A percentile compares a stretch with the other conserved stretches of the same genome.
phyloP scores from a whole-genome alignment of 1,140 invertebrate genomes.

The Drosophila prosaltans region DNA sequence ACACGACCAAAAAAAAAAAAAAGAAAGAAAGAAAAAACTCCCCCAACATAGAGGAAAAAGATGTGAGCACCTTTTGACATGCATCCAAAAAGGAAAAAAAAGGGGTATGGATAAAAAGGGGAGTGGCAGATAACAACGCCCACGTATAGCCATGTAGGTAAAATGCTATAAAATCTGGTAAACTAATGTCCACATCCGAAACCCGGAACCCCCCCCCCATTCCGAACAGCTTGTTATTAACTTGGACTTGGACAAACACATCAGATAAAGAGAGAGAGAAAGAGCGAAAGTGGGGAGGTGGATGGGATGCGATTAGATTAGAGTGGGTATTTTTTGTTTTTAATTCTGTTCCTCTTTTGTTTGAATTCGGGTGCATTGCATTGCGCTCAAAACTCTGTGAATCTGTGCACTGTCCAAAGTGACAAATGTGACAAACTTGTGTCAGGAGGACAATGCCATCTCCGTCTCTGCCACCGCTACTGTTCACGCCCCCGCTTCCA shows the following conservation, averaged over 20 bases:
- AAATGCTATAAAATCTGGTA: slow-evolving; percentile 60
- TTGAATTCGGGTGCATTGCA: slow-evolving; percentile 53
- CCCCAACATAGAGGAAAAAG: slow-evolving; percentile 10
- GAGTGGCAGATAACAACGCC: slow-evolving; percentile 32
- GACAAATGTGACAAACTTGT: slow-evolving; percentile 72
- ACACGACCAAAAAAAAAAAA: slow-evolving; percentile 17
- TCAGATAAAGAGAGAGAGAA: background rate
- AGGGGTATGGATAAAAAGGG: background rate
- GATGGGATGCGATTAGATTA: slow-evolving; percentile 8
- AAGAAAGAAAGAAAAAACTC: slow-evolving; percentile 1
- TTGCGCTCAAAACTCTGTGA: slow-evolving; percentile 48
- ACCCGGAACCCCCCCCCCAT: background rate
- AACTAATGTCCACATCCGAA: slow-evolving; percentile 45
- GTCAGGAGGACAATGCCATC: slow-evolving; percentile 1
- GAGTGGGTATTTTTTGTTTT: background rate
- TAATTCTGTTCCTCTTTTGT: background rate
- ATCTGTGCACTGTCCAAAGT: slow-evolving; percentile 36
- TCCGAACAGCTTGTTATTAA: slow-evolving; percentile 37
- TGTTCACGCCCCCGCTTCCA: background rate
- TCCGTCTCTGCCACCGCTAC: background rate
- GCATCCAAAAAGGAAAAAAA: slow-evolving; percentile 14
- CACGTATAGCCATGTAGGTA: slow-evolving; percentile 19
- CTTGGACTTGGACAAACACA: slow-evolving; percentile 32
- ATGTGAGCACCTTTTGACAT: slow-evolving; percentile 64
- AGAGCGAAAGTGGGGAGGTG: background rate